Base-by-base conservation (phyloP, 2,797 vertebrate species). In the Orestias chungarensis region DNA sequence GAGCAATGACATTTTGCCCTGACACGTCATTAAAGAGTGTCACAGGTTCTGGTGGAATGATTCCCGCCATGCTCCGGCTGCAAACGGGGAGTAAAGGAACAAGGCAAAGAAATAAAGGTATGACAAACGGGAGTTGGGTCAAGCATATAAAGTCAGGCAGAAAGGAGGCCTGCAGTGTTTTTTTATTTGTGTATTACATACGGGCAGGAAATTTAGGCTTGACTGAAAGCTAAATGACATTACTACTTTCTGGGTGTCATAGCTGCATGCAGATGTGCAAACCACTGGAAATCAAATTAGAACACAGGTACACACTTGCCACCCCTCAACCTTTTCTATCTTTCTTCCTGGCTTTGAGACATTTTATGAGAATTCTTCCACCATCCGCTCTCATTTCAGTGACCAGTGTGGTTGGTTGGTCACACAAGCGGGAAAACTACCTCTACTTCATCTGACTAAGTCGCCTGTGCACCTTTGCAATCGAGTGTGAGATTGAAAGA, bases 21-120 rank as follows among this genome's bases (percentile, higher is more conserved):
- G 88, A 91, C 85, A 71, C 81, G 88, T 86, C 90, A 88, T 93
- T 91, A 91, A 90, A 90, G 92, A 80, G 86, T 86, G 84, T 89
- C 86, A 85, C 83, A 68, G 82, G 88, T 87, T 90, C 82, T 74
- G 73, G 78, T 61, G 88, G 75, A 87, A 89, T 73, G 85, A 86
- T 88, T 88, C 83, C 75, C 17, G 29, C 78, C 43, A 47, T 79
- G 49, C 72, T 59, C 68, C 70, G 79, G 64, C 68, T 74, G 59
- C 70, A 62, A 71, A 80, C 17, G 35, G 74, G 65, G 68, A 72
- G 70, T n/a, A 33, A 54, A 67, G 77, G 78, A 85, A 1, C 9
- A 79, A 78, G 46, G 66, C 46, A 7, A 66, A 73, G 67, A 65
- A 71, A 49, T 78, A 33, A 49, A 74, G 77, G 59, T 70, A 77